A percentile compares a stretch with the other conserved stretches of the same genome.
Conservation (phyloP, 2,888 invertebrate genomes). For the Heliconius ethilla region DNA sequence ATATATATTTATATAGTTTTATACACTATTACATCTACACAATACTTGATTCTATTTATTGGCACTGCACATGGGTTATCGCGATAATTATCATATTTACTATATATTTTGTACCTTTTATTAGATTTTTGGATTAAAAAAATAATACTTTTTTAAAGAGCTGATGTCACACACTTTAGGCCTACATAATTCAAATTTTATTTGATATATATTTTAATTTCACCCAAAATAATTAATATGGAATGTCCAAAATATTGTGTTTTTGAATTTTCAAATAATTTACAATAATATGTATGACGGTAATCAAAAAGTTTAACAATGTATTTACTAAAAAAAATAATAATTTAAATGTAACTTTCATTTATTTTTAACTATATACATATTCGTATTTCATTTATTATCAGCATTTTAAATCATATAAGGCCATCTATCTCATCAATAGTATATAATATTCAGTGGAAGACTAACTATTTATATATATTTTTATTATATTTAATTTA, state of each 20-base stretch:
- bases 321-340: background rate
- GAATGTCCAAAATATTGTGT: slow-evolving; percentile 5
- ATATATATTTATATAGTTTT: slow-evolving; percentile 1
- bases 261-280: background rate
- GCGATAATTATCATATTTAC: background rate
- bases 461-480: background rate
- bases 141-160: background rate
- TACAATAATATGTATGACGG: background rate
- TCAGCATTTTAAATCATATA: slow-evolving; percentile 1
- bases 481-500: background rate
- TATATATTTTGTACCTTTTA: background rate
- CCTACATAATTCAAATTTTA: background rate
- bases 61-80: slow-evolving; percentile 50
- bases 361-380: background rate
- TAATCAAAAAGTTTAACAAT: background rate
- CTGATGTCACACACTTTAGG: background rate
- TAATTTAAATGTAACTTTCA: background rate
- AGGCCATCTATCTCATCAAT: background rate
- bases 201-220: background rate
- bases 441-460: background rate
- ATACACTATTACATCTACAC: background rate
- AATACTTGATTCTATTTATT: slow-evolving; percentile 42
- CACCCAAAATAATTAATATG: slow-evolving; percentile 3
- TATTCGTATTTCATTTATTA: background rate
- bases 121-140: background rate